Base-by-base conservation (phyloP, 2,113 vertebrate genomes). In the Podilymbus podiceps region DNA sequence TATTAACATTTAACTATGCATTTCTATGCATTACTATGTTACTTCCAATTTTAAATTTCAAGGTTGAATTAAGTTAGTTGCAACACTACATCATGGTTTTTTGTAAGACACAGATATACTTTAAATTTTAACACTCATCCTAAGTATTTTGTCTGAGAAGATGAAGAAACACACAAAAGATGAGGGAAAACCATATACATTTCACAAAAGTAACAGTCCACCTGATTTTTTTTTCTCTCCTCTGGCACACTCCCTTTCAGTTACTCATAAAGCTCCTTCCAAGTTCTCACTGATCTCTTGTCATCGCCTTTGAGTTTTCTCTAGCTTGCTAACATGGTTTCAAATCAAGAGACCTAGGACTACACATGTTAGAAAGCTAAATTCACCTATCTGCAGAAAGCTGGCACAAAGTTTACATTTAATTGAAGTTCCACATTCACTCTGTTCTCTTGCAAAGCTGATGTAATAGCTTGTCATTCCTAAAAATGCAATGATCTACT, bases 111-210 rank as follows among this genome's bases (percentile, higher is more conserved):
- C 10, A 79, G 17, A 38, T 2, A 47, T 33, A 38, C 7, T 28
- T 80, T 17, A 72, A 68, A 35, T 31, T 40, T 47, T 52, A 93
- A n/a, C 22, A 3, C 16, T 71, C 22, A 25, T 38, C 47, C 73
- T 49, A n/a, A 35, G 13, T 46, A 68, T 58, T 87, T 72, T 52
- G 63, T 62, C 60, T 30, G 8, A 42, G 38, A 63, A 84, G 49
- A 80, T 8, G 1, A 92, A 75, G 67, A 84, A 68, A 35, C 12
- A 24, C 30, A 6, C 55, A 72, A 67, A 78, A 87, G 15, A 35
- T 44, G 0, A 80, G n/a, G 25, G 31, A n/a, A 66, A 27, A 18
- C 0, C 1, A 40, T 11, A 27, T 12, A 50, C 15, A 16, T 55
- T 55, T 63, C 15, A 35, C 21, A 81, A 50, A 12, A 44, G 8